Evolutionary conservation across 2,113 vertebrate genomes (phyloP), one percentile per base, ranked within the genome.

Genomic region (Chionis minor): DNA sequence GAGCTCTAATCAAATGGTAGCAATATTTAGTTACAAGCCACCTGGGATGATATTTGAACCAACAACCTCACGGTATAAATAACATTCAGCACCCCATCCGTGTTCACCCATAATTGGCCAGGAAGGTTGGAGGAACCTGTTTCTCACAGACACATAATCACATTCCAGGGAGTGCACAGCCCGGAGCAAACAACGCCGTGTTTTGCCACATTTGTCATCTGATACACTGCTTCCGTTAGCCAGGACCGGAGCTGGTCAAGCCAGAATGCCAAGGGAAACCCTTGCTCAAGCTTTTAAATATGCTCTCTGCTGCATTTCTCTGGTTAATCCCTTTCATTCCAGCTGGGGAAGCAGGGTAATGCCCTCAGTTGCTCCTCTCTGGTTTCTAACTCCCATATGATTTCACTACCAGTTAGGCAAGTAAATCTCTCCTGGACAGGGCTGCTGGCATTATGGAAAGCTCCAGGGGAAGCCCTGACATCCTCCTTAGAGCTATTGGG

Each of bases 171-270:
- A 97, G 38, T 35, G 10, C 38, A 56, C 24, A 58, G 63, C 51
- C 58, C 55, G 86, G 74, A 79, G 63, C 27, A 80, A 81, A 86
- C 61, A 92, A 52, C 0, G 0, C 15, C 35, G 0, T 85, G 74
- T 92, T 96, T 97, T 75, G 65, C 86, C 66, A 35, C 65, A 63
- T 77, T 62, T 20, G 22, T 94, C 96, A 86, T 70, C 80, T 81
- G 81, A 77, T 84, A 88, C 19, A 21, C 5, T 5, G 47, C 30
- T 93, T 82, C 65, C 8, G 1, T 40, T 69, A 35, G 62, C 40
- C 61, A 56, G 26, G 63, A 14, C 28, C 3, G 2, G 70, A 63
- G 32, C 51, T 79, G 65, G 78, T 42, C 56, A 74, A 77, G 28
- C 20, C 45, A 51, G 66, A 81, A 63, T 88, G 61, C 73, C 5